Evolutionary conservation across 2,888 invertebrate species (phyloP).

Genomic region (Tillus elongatus): DNA sequence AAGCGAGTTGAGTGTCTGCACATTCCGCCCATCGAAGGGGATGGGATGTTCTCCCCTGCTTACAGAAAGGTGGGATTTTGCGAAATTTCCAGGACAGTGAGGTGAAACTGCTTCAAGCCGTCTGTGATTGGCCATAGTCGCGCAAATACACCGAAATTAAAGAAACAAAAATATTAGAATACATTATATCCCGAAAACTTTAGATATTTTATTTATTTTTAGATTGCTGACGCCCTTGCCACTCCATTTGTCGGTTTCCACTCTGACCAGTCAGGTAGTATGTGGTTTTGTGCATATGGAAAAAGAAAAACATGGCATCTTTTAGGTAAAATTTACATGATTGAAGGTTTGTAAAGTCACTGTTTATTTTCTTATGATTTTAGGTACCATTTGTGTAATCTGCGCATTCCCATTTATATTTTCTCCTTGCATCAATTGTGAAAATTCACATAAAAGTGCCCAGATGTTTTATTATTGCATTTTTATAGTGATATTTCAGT

Average conservation of each 20-base stretch:
- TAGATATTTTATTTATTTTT: conserved; percentile 10
- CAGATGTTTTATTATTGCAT: conserved; percentile 66
- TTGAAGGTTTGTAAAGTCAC: too few species aligned
- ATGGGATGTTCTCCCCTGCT: too few species aligned
- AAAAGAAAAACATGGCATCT: conserved; percentile 84
- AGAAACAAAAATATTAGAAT: neutral
- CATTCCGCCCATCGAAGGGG: too few species aligned
- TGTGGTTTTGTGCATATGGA: conserved; percentile 63
- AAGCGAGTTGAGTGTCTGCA: too few species aligned
- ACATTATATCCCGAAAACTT: neutral
- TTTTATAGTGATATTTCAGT: conserved; percentile 78
- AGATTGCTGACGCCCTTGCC: conserved; percentile 74
- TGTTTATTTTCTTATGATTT: conserved; percentile 28
- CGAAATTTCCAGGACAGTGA: too few species aligned
- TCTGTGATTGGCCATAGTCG: too few species aligned
- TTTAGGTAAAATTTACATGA: too few species aligned
- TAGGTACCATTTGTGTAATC: conserved; percentile 67
- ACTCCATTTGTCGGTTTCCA: conserved; percentile 83
- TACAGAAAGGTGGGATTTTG: too few species aligned
- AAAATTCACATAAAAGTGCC: conserved; percentile 54
- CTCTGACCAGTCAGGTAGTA: conserved; percentile 64
- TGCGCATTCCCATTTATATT: conserved; percentile 83
- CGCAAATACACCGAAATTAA: too few species aligned
- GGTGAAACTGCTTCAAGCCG: too few species aligned
- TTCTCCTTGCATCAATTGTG: conserved; percentile 62